phyloP scores from a whole-genome alignment of 2,888 invertebrate genomes.

The Drosophila koepferae region DNA sequence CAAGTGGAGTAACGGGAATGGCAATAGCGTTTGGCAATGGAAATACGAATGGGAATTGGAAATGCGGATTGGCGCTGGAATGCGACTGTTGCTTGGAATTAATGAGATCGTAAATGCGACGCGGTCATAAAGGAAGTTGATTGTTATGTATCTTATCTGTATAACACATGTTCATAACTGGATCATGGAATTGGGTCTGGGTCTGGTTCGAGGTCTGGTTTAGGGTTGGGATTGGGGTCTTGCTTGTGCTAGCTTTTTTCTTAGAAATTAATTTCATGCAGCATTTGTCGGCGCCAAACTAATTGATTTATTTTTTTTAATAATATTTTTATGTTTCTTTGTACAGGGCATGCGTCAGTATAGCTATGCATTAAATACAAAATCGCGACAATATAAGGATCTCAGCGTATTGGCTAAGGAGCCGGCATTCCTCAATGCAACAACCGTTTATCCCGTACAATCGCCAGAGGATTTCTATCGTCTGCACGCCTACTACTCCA shows the following conservation, averaged over 20 bases:
- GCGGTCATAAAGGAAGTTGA: conserved; percentile 51
- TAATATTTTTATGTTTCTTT: not conserved
- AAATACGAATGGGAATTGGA: conserved; percentile 7
- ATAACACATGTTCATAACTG: conserved; percentile 38
- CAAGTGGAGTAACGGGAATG: conserved; percentile 1
- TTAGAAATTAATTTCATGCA: conserved; percentile 34
- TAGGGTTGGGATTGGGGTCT: conserved; percentile 4
- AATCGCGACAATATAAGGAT: conserved; percentile 83
- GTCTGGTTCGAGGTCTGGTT: not conserved
- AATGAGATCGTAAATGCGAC: conserved; percentile 40
- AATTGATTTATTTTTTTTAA: not conserved
- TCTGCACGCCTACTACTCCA: conserved; percentile 90
- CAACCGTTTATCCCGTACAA: conserved; percentile 89
- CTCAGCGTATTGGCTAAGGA: conserved; percentile 84
- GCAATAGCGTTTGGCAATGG: not conserved
- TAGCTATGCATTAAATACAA: conserved; percentile 78
- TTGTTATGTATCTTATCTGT: conserved; percentile 39
- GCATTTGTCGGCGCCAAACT: conserved; percentile 27
- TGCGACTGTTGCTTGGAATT: conserved; percentile 6
- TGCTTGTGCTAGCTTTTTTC: not conserved
- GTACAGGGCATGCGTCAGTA: conserved; percentile 81
- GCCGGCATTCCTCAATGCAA: conserved; percentile 86
- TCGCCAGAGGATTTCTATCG: conserved; percentile 88
- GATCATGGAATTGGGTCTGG: conserved; percentile 1
- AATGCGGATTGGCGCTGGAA: conserved; percentile 6